Conservation (phyloP, 2,888 invertebrate genomes). For the Dusona sp. region DNA sequence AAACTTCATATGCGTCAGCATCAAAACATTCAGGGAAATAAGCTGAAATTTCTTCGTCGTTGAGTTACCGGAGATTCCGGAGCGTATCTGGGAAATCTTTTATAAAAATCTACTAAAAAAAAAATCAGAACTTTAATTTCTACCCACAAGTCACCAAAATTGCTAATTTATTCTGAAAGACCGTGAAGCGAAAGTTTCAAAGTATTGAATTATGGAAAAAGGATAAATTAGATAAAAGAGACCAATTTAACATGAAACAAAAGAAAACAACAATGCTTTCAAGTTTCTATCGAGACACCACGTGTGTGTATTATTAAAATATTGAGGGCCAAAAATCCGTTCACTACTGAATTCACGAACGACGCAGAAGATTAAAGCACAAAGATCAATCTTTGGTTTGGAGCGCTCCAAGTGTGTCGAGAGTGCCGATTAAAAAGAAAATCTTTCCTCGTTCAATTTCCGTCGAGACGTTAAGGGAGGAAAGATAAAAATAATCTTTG, state of each 20-base stretch:
- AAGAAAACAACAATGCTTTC: neutral
- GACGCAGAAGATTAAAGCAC: neutral
- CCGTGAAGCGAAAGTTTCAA: no score
- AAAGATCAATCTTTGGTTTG: neutral
- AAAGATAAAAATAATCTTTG: slow-evolving; percentile 23
- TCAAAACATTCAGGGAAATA: neutral
- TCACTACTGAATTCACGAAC: neutral
- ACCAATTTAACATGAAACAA: no score
- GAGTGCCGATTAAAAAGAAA: neutral
- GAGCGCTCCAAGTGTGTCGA: neutral
- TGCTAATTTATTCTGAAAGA: no score
- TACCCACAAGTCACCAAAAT: no score
- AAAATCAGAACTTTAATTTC: no score
- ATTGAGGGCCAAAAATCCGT: neutral
- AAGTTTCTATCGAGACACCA: neutral
- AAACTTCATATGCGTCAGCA: neutral
- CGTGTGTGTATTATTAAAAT: neutral
- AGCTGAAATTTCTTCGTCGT: neutral
- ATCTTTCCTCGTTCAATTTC: slow-evolving; percentile 14
- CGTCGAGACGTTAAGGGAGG: slow-evolving; percentile 13
- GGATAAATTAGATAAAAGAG: no score
- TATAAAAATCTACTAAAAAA: no score
- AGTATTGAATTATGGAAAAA: no score
- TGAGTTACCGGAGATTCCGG: neutral
- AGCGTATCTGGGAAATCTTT: no score